Evolutionary conservation across 2,113 vertebrate species (phyloP).

Genomic region (Thermophis baileyi): DNA sequence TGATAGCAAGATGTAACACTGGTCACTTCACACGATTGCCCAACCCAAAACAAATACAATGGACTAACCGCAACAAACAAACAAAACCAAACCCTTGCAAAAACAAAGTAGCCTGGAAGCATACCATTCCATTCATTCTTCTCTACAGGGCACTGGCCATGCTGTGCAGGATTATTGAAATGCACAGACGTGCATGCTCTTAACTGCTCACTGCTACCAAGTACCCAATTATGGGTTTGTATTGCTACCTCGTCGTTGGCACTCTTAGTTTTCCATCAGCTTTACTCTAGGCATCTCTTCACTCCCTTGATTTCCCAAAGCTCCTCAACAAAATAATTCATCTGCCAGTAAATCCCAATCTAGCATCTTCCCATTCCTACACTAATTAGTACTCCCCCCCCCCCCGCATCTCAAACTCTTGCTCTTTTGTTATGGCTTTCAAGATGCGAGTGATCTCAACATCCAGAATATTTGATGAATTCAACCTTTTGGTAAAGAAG

Average conservation of each 20-base stretch:
- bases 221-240: not conserved
- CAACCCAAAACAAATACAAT: not conserved
- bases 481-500: not conserved
- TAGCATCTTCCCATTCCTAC: not conserved
- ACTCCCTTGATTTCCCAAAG: not conserved
- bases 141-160: not conserved
- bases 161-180: not conserved
- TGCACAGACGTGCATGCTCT: not conserved
- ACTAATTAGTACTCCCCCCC: not conserved
- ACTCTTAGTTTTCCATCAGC: not conserved
- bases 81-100: not conserved
- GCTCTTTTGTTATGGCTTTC: not conserved
- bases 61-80: not conserved
- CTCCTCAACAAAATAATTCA: not conserved
- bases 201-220: not conserved
- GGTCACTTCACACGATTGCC: not conserved
- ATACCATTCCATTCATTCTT: not conserved
- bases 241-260: not conserved
- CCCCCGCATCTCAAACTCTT: not conserved
- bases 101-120: not conserved
- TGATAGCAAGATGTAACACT: not conserved
- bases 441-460: not conserved
- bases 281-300: not conserved
- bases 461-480: not conserved
- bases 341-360: not conserved